A percentile compares a stretch with the other conserved stretches of the same genome.
Evolutionary conservation across 2,113 vertebrate genomes (phyloP).

Genomic region (Archilochus colubris): DNA sequence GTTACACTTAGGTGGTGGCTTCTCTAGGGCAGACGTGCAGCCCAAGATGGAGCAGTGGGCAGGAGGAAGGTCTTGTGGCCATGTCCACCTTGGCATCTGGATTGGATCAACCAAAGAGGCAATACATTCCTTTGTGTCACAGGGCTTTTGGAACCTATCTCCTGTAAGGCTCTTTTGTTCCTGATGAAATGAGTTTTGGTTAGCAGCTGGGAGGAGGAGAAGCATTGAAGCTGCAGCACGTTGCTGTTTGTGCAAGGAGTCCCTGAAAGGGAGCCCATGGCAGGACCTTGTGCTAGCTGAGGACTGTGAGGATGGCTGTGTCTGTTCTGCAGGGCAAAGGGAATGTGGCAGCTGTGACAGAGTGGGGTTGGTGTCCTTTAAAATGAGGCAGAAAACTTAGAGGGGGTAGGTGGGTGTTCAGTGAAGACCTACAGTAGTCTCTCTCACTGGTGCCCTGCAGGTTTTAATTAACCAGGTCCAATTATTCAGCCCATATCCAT

Average conservation of each 20-base stretch:
- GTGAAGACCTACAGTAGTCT: constrained; percentile 4
- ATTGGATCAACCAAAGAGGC: not conserved
- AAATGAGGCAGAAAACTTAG: not conserved
- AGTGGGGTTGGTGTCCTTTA: not conserved
- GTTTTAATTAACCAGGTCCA: constrained; percentile 47
- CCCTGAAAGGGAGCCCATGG: not conserved
- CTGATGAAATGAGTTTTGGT: not conserved
- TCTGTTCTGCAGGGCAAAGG: not conserved
- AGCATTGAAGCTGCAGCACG: not conserved
- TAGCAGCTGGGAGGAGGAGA: not conserved
- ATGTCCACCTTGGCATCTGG: not conserved
- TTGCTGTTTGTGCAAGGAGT: not conserved
- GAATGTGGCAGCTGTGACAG: rapidly evolving
- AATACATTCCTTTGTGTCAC: not conserved
- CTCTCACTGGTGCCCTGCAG: not conserved
- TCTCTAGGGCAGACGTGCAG: not conserved
- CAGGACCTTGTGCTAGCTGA: not conserved
- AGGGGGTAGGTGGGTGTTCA: not conserved
- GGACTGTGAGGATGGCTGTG: not conserved
- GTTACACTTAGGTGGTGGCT: not conserved
- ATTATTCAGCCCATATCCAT: constrained; percentile 58
- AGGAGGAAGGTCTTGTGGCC: not conserved
- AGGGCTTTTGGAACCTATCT: not conserved
- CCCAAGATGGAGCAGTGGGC: not conserved
- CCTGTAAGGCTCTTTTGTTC: not conserved